Evolutionary conservation across 2,888 invertebrate species (phyloP).

Genomic region (Ochropleura leucogaster): DNA sequence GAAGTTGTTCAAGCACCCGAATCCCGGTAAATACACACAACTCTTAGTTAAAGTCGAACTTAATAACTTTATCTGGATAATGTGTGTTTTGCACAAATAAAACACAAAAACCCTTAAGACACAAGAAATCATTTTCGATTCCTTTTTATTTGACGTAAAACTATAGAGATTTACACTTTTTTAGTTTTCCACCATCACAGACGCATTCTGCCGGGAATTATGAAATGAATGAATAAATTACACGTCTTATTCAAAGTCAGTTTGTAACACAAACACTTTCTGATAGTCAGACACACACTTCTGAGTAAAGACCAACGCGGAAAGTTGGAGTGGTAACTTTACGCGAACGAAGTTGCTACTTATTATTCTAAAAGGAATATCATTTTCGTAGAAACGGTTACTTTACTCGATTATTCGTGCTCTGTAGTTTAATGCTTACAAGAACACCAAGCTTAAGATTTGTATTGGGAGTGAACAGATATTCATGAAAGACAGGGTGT

Average conservation of each 20-base stretch:
- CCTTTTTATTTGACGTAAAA: background rate
- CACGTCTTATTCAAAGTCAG: slow-evolving; percentile 36
- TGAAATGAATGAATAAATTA: slow-evolving; percentile 48
- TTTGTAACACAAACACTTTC: slow-evolving; percentile 47
- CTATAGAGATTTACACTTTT: too few species aligned
- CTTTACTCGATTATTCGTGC: slow-evolving; percentile 37
- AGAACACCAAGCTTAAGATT: slow-evolving; percentile 8
- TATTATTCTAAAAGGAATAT: slow-evolving; percentile 45
- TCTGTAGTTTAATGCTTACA: slow-evolving; percentile 20
- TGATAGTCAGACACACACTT: slow-evolving; percentile 51
- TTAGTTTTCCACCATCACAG: background rate
- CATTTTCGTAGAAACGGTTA: slow-evolving; percentile 36
- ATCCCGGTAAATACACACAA: slow-evolving; percentile 32
- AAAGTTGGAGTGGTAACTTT: slow-evolving; percentile 45
- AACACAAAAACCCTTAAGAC: too few species aligned
- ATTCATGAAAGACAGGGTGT: background rate
- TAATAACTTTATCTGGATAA: slow-evolving; percentile 1
- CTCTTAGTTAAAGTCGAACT: slow-evolving; percentile 6
- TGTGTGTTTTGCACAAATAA: slow-evolving; percentile 2
- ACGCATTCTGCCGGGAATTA: slow-evolving; percentile 18
- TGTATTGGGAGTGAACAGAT: background rate
- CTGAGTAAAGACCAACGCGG: slow-evolving; percentile 44
- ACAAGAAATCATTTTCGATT: background rate
- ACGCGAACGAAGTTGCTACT: slow-evolving; percentile 41
- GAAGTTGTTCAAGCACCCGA: slow-evolving; percentile 37